Evolutionary conservation across 2,797 vertebrate genomes (phyloP).

Genomic region (Chloroceryle inda): DNA sequence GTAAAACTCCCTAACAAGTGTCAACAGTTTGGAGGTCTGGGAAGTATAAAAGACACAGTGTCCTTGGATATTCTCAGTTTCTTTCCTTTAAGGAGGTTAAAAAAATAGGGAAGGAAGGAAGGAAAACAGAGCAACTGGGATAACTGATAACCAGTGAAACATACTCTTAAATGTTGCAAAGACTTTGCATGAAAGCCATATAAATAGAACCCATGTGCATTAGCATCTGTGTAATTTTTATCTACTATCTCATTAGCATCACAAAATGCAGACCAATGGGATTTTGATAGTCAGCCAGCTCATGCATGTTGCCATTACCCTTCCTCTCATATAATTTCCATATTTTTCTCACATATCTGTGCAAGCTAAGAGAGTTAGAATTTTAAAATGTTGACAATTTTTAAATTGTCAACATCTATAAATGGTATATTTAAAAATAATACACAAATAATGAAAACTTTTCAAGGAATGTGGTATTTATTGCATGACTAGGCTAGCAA

Average conservation of each 20-base stretch:
- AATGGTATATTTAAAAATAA: not conserved
- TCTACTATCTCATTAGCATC: slow-evolving; percentile 12
- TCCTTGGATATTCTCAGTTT: not conserved
- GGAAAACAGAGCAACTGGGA: not conserved
- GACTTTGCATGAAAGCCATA: not conserved
- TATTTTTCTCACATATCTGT: not conserved
- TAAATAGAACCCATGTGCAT: not conserved
- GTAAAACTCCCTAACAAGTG: not conserved
- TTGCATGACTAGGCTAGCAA: slow-evolving; percentile 45
- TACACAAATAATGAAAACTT: not conserved
- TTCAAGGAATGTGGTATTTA: slow-evolving; percentile 31
- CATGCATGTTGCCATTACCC: not conserved
- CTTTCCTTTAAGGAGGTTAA: not conserved
- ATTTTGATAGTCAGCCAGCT: slow-evolving; percentile 13
- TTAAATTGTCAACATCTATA: not conserved
- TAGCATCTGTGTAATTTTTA: slow-evolving; percentile 33
- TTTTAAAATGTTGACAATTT: not conserved
- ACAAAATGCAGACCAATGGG: slow-evolving; percentile 14
- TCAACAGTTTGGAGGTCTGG: not conserved
- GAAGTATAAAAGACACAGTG: not conserved
- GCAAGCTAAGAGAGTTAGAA: not conserved
- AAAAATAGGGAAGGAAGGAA: too few relatives aligned
- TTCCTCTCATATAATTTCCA: not conserved
- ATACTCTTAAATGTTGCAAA: not conserved
- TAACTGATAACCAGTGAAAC: not conserved